Base-by-base conservation (phyloP, 2,888 invertebrate species). In the Drosophila melanosoma region DNA sequence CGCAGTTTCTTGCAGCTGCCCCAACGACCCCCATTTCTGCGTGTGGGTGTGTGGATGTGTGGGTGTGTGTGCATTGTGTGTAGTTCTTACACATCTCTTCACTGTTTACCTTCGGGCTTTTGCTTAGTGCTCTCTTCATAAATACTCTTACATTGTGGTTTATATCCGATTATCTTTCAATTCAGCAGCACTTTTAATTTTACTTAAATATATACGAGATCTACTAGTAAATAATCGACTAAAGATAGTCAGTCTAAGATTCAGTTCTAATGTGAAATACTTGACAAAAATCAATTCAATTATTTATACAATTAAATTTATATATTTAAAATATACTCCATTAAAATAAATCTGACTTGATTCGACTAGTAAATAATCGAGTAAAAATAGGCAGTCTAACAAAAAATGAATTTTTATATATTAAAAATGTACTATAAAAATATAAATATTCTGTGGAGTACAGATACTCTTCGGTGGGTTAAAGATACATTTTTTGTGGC, bases 81-180 rank as follows among this genome's bases (percentile, higher is more conserved):
- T 62, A 61, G 56, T 53, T 74, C 64, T 82, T 10, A n/a, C 36
- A n/a, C 75, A 81, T 79, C 74, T 68, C 64, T 69, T 70, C 74
- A 82, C 76, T 86, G 87, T 76, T 89, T 86, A 76, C 87, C 76
- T 75, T 71, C 62, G 65, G 89, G 81, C 86, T 83, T 80, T 73
- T 65, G 62, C 57, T 42, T 67, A 38, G 38, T 53, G 59, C 63
- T 59, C 60, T 35, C 62, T 58, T 48, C 40, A 29, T 26, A 8
- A 20, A 49, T 69, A 57, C 67, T 2, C 38, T 38, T 38, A 17
- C 38, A 8, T 3, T 11, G 29, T 6, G 29, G 29, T 6, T 29
- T 29, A 29, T 29, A 29, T 29, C 29, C 29, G 29, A 29, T 29
- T 29, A 29, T 29, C 29, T 29, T 29, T 6, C 29, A 29, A 0